Evolutionary conservation across 2,113 vertebrate species (phyloP), one percentile per base, ranked within the genome.

Genomic region (Strix aluco): DNA sequence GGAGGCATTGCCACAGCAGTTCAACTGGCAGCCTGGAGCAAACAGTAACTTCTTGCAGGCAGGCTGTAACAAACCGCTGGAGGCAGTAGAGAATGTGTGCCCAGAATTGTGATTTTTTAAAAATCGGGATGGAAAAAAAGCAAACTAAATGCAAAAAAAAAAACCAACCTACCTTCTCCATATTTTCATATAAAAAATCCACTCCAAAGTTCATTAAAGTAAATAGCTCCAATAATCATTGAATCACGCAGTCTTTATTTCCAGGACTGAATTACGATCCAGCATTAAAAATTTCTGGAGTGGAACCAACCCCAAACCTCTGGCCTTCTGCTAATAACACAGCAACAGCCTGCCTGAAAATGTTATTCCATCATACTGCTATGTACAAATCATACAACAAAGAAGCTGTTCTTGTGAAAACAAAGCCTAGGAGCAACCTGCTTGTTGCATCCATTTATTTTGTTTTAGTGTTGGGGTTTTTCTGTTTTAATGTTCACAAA

Each of bases 201-300:
- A 65, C n/a, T 89, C 49, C 0, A 10, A 85, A 92, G 30, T 89
- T 92, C 70, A 66, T 96, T 77, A 66, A 84, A 91, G 63, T 70
- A 82, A 94, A 91, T 82, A 87, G 71, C 57, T 92, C 70, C 62
- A 85, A 49, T 91, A 89, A 89, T 81, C 62, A 90, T 27, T 52
- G 66, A 82, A 88, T 94, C 73, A 83, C 72, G 22, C 75, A 89
- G 52, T 77, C 51, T 94, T 84, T 80, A 65, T 92, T 86, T 62
- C n/a, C 26, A 58, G 42, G n/a, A 52, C 78, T 95, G 89, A 97
- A 70, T 95, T 87, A 97, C 1, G 16, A 90, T 57, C 62, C 66
- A 86, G 78, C 72, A 86, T 87, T 94, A 91, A 96, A 92, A 77
- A 66, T 36, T 85, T 90, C 84, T 95, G 71, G 84, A 95, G 78